phyloP scores from a whole-genome alignment of 2,888 invertebrate species.

The Epistrophella euchroma region DNA sequence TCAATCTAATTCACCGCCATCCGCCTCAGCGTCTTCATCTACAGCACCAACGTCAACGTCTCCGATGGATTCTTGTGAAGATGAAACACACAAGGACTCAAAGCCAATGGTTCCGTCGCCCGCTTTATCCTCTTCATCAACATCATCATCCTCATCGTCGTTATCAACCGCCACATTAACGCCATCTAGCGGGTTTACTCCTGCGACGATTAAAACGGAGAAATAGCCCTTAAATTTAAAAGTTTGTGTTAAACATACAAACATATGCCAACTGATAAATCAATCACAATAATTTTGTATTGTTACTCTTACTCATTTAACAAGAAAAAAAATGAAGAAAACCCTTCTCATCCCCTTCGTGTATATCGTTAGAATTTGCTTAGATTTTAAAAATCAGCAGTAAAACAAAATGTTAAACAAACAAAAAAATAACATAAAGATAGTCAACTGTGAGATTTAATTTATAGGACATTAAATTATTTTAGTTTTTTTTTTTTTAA shows the following conservation, averaged over 20 bases:
- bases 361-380: slow-evolving; percentile 58
- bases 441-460: slow-evolving; percentile 79
- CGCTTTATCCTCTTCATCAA: slow-evolving; percentile 61
- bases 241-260: slow-evolving; percentile 67
- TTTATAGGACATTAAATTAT: slow-evolving; percentile 75
- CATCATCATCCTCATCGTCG: slow-evolving; percentile 54
- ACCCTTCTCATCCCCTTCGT: slow-evolving; percentile 19
- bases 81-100: slow-evolving; percentile 55
- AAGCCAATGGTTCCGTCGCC: slow-evolving; percentile 65
- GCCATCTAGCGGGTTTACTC: slow-evolving; percentile 35
- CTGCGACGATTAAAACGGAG: slow-evolving; percentile 51
- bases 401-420: slow-evolving; percentile 57
- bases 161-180: slow-evolving; percentile 43
- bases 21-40: slow-evolving; percentile 69
- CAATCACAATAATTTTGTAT: slow-evolving; percentile 56
- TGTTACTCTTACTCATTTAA: slow-evolving; percentile 31
- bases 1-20: slow-evolving; percentile 58
- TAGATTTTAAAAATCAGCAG: slow-evolving; percentile 71
- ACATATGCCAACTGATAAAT: slow-evolving; percentile 69
- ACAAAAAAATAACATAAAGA: slow-evolving; percentile 65
- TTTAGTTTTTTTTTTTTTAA: slow-evolving; percentile 60
- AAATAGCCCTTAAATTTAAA: slow-evolving; percentile 73
- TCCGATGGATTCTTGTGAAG: slow-evolving; percentile 75
- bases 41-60: slow-evolving; percentile 65
- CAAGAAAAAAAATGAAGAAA: not conserved